A percentile compares a stretch with the other conserved stretches of the same genome.
phyloP scores from a whole-genome alignment of 2,888 invertebrate genomes.

The Lasioglossum vierecki region DNA sequence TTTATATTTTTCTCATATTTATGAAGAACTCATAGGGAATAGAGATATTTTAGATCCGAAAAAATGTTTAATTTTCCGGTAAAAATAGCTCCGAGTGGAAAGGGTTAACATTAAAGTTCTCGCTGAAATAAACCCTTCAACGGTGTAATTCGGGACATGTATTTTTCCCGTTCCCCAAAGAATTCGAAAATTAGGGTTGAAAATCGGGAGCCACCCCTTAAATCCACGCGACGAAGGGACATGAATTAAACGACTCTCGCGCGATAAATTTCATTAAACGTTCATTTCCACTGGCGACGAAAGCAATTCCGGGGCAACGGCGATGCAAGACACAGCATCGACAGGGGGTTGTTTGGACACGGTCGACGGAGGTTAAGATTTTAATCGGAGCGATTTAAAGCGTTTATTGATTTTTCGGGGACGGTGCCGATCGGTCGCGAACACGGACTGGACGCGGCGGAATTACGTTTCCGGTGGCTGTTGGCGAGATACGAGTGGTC shows the following conservation, averaged over 20 bases:
- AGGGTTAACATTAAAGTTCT: too few relatives aligned
- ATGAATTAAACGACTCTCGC: not conserved
- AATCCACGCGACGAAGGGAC: not conserved
- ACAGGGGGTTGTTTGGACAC: not conserved
- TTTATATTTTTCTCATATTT: too few relatives aligned
- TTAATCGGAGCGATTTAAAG: constrained; percentile 51
- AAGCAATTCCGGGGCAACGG: constrained; percentile 9
- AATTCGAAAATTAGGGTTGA: not conserved
- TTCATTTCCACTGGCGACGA: constrained; percentile 15
- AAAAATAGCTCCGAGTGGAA: too few relatives aligned
- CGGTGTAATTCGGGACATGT: not conserved
- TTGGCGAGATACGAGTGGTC: constrained; percentile 35
- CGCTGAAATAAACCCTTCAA: too few relatives aligned
- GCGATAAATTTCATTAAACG: constrained; percentile 30
- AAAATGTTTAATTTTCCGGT: too few relatives aligned
- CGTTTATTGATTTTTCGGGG: constrained; percentile 62
- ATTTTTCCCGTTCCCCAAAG: not conserved
- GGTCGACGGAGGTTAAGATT: constrained; percentile 14
- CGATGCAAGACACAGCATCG: constrained; percentile 2
- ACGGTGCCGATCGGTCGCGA: constrained; percentile 50
- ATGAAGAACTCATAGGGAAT: too few relatives aligned
- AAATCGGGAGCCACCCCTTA: not conserved
- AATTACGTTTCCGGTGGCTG: constrained; percentile 63
- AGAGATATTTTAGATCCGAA: too few relatives aligned
- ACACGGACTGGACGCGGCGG: constrained; percentile 44